Percentiles rank a stretch among this genome's conserved stretches.
phyloP scores from a whole-genome alignment of 2,113 vertebrate species.

The Pan paniscus region DNA sequence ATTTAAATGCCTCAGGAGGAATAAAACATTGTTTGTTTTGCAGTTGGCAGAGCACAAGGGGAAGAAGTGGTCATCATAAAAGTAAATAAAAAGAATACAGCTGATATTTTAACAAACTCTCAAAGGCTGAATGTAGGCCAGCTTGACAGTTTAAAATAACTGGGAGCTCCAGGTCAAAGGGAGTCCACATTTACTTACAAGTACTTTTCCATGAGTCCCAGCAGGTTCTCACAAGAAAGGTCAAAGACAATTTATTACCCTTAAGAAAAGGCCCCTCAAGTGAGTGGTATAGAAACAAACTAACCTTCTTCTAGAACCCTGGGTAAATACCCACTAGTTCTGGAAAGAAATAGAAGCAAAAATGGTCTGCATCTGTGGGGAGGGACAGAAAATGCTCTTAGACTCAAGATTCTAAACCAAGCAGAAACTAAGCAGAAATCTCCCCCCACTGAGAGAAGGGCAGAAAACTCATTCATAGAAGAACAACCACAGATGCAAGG shows the following conservation, averaged over 20 bases:
- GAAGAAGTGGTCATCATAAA: not conserved
- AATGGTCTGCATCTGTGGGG: not conserved
- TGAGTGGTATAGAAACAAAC: not conserved
- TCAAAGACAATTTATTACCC: not conserved
- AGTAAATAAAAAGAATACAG: not conserved
- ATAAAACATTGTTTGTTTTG: no score
- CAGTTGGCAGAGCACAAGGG: not conserved
- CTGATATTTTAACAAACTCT: not conserved
- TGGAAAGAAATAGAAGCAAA: not conserved
- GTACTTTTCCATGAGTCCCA: not conserved
- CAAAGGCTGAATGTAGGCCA: not conserved
- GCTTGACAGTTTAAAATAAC: not conserved
- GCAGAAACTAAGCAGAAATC: not conserved
- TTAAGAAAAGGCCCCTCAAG: not conserved
- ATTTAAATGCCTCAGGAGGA: not conserved
- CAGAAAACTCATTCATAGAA: not conserved
- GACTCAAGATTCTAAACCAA: not conserved
- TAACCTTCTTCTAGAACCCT: not conserved
- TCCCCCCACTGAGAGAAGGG: not conserved
- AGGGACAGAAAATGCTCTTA: not conserved
- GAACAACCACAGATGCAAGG: not conserved
- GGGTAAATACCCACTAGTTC: not conserved
- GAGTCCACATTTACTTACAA: not conserved
- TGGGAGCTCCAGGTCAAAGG: not conserved
- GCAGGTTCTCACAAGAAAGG: not conserved